phyloP scores from a whole-genome alignment of 64 coral and sea anemone genomes.

The Montipora sp. region DNA sequence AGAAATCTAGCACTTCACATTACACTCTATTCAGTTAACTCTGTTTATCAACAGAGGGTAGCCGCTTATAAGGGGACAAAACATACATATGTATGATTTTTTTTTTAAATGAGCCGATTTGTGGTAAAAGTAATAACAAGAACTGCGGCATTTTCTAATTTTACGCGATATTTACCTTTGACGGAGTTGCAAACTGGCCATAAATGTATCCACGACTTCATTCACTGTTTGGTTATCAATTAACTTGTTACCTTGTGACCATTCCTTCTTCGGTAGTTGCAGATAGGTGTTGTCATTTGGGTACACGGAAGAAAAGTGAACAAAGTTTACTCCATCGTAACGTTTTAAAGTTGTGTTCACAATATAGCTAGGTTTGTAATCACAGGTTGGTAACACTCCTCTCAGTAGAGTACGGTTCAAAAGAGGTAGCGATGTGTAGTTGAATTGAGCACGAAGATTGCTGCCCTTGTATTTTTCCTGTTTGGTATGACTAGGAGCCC shows the following conservation, averaged over 20 bases:
- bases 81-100: too few species aligned
- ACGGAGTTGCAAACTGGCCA: neutral
- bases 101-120: too few species aligned
- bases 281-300: conserved; percentile 19
- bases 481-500: too few species aligned
- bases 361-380: conserved; percentile 33
- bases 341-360: neutral
- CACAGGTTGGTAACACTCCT: neutral
- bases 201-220: too few species aligned
- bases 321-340: conserved; percentile 10
- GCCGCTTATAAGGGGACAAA: too few species aligned
- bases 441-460: neutral
- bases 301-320: neutral
- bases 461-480: neutral
- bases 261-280: neutral
- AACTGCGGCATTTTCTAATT: too few species aligned
- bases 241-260: neutral
- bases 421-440: neutral
- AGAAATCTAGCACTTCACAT: too few species aligned
- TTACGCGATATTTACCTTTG: neutral
- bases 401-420: neutral
- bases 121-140: too few species aligned
- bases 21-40: too few species aligned
- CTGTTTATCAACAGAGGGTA: too few species aligned
- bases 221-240: neutral